Evolutionary conservation across 2,888 invertebrate genomes (phyloP), one percentile per base, ranked within the genome.

Genomic region (Drosophila kanekoi): DNA sequence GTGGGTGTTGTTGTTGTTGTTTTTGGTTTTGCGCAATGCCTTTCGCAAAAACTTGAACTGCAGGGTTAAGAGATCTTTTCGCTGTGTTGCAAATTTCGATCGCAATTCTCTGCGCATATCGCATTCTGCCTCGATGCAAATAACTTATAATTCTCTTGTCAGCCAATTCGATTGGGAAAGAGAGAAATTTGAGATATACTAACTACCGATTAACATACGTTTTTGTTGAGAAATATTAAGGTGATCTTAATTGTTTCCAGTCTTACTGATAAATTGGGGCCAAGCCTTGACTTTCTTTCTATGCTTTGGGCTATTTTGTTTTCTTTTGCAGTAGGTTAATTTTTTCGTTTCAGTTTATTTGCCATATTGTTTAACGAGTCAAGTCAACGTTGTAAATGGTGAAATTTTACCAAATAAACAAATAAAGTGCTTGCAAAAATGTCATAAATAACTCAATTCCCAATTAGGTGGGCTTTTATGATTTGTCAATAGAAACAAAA

Each of bases 31-130:
- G 38, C 69, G 66, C 79, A 82, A 71, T 64, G 64, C 68, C 62
- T 87, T 79, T 87, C 56, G 87, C 69, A 81, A 81, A 80, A 70
- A 56, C 61, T 77, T 77, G 83, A 80, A 77, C 77, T 71, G 52
- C 59, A 68, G 82, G 83, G 82, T 70, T 82, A 86, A 77, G 32
- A 44, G 63, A 45, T 64, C 69, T 61, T 57, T 28, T 61, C 23
- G 62, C 57, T 32, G 20, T 57, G 68, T 58, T 52, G 58, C 56
- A 43, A 53, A 58, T 71, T 51, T 11, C 38, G 43, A 66, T 53
- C 56, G 38, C 51, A 51, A 61, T 66, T 54, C 54, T 49, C 37
- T 16, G 32, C 47, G 18, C 54, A 37, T 20, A 72, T 43, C 14
- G 18, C 11, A n/a, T 33, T 40, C 16, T 43, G 41, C 18, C 43